Evolutionary conservation across 92 coral and sea anemone species (phyloP), one percentile per base, ranked within the genome.

Genomic region (Porites divaricata): DNA sequence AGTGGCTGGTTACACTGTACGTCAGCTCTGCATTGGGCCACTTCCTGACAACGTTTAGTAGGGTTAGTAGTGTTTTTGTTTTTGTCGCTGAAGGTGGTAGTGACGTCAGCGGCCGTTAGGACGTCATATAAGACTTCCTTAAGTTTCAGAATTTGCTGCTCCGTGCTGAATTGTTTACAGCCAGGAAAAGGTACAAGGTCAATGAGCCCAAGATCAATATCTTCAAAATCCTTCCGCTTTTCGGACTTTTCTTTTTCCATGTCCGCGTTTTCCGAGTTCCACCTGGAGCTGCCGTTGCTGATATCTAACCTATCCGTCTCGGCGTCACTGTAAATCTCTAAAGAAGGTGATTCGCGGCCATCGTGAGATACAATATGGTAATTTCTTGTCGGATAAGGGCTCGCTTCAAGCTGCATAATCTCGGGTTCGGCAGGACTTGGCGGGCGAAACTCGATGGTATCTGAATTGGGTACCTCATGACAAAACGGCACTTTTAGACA

Each of bases 41-140:
- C 49, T 71, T 10, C 81, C 80, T 51, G 52, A 62, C 53, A 3
- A 45, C n/a, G 74, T 72, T 35, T 89, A 79, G 41, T 41, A 61
- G 67, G 73, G 78, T 71, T 62, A 79, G 62, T 83, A 23, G 74
- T 81, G 74, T 67, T 81, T 71, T 92, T 91, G 62, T 87, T 91
- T 19, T 74, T 81, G 70, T 89, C 85, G 62, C 88, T 73, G 65
- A 59, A 51, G 17, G 57, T 82, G 25, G 78, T 63, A n/a, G 15
- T 88, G 5, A 87, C 92, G 66, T 91, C 94, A 9, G 92, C 83
- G 62, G 92, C 83, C 15, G 98, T 71, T 62, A 91, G 88, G 2
- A 87, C 98, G n/a, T 94, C 95, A 24, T 81, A 87, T 19, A 94
- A 73, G 50, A 90, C 98, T 21, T 91, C 98, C 72, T 91, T 94